Percentiles rank a stretch among this genome's conserved stretches.
phyloP scores from a whole-genome alignment of 2,888 invertebrate species.

The Xylocampa areola region DNA sequence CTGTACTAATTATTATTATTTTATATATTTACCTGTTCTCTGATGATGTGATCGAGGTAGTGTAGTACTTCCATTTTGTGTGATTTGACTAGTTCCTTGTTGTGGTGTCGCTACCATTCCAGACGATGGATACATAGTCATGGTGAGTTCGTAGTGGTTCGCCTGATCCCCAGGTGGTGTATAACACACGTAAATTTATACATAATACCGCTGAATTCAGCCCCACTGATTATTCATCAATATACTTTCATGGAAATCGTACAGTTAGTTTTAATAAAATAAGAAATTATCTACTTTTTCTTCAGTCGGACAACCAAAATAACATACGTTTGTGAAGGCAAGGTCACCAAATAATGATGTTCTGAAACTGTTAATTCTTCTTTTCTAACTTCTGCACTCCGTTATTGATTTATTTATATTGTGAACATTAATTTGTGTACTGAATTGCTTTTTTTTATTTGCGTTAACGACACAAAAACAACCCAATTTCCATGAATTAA shows the following conservation, averaged over 20 bases:
- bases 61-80: conserved; percentile 86
- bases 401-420: conserved; percentile 51
- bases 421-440: conserved; percentile 56
- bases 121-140: conserved; percentile 84
- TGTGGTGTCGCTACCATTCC: conserved; percentile 86
- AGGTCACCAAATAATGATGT: conserved; percentile 74
- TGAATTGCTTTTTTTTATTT: conserved; percentile 57
- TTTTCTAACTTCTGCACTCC: conserved; percentile 41
- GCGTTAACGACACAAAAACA: conserved; percentile 77
- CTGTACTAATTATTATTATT: not conserved
- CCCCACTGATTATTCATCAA: conserved; percentile 64
- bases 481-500: conserved; percentile 76
- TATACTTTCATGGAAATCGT: conserved; percentile 29
- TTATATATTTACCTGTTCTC: conserved; percentile 77
- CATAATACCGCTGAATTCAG: conserved; percentile 79
- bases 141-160: conserved; percentile 73
- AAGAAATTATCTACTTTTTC: conserved; percentile 65
- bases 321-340: conserved; percentile 74
- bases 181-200: conserved; percentile 80
- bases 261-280: conserved; percentile 51
- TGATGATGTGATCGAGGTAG: conserved; percentile 87
- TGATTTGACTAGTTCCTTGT: conserved; percentile 82
- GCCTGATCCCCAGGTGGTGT: conserved; percentile 84
- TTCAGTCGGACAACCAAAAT: conserved; percentile 75
- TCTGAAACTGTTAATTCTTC: conserved; percentile 56